Percentiles rank a stretch among this genome's conserved stretches.
phyloP scores from a whole-genome alignment of 2,113 vertebrate genomes.

The Dolichotis patagonum region DNA sequence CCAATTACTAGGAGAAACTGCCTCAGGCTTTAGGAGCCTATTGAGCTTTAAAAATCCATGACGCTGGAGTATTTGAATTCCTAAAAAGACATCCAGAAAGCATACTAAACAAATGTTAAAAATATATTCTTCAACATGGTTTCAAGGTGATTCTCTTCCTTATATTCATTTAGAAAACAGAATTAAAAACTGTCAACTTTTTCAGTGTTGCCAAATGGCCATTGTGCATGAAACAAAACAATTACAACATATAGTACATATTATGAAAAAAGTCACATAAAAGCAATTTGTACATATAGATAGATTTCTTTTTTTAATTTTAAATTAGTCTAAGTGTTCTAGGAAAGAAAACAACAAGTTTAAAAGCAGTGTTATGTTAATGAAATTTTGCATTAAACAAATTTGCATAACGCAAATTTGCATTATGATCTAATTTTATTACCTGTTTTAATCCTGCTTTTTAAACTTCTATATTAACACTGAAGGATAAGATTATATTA shows the following conservation, averaged over 20 bases:
- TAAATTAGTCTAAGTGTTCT: background rate
- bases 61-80: conserved; percentile 15
- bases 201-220: background rate
- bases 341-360: background rate
- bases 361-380: conserved; percentile 25
- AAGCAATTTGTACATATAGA: background rate
- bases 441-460: background rate
- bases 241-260: background rate
- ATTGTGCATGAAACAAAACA: background rate
- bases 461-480: background rate
- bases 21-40: background rate
- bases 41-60: conserved; percentile 41
- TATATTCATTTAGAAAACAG: background rate
- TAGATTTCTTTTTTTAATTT: background rate
- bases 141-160: background rate
- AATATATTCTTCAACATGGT: background rate
- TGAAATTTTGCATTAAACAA: background rate
- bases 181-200: background rate
- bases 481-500: background rate
- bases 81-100: conserved; percentile 8
- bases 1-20: conserved; percentile 57
- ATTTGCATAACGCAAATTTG: no score
- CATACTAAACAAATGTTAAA: conserved; percentile 19
- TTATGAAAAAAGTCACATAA: background rate
- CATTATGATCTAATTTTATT: background rate